Base-by-base conservation (phyloP, 1,140 invertebrate genomes). In the Drosophila nebulosa region DNA sequence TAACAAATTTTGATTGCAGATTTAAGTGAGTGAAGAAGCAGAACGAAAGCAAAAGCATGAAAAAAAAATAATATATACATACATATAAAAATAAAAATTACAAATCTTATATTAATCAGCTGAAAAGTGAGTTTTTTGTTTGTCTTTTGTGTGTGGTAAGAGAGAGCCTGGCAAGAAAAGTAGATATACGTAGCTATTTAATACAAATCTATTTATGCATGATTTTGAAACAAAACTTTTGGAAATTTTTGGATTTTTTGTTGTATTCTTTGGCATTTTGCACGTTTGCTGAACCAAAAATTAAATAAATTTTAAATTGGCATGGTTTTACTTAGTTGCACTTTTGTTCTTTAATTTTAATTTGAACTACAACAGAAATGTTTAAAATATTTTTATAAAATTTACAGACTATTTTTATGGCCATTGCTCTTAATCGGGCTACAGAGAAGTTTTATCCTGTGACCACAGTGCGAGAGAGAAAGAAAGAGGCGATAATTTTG, bases 11-110 rank as follows among this genome's bases (percentile, higher is more conserved):
- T 64, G 73, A 59, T 65, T 69, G 69, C 66, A 60, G 52, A 77
- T 27, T 60, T 66, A 64, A 63, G 62, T 32, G 61, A 64, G 56
- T 64, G 57, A 51, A 68, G 18, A 55, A 66, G 36, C 50, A 76
- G 4, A 32, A 64, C n/a, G 22, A 63, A 50, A 72, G 18, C 18
- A 57, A 57, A 22, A 71, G 73, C 61, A 72, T 68, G 80, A 84
- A 85, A 76, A 84, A 39, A 64, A 65, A 67, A 78, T 84, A 39
- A 74, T 60, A 42, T 58, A 79, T 69, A 35, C 51, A 53, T 60
- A 75, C 57, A 72, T 72, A 64, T 78, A 69, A 21, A n/a, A 79
- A 85, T 64, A 68, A 69, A 76, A 84, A 73, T 66, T 79, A 85
- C 65, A 79, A 68, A 53, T 21, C 39, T 46, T 73, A 79, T 63